These are phyloP conservation scores for Anthopleura sola DNA, from an alignment of 64 coral and sea anemone genomes.

Conservation along the genomic window DNA sequence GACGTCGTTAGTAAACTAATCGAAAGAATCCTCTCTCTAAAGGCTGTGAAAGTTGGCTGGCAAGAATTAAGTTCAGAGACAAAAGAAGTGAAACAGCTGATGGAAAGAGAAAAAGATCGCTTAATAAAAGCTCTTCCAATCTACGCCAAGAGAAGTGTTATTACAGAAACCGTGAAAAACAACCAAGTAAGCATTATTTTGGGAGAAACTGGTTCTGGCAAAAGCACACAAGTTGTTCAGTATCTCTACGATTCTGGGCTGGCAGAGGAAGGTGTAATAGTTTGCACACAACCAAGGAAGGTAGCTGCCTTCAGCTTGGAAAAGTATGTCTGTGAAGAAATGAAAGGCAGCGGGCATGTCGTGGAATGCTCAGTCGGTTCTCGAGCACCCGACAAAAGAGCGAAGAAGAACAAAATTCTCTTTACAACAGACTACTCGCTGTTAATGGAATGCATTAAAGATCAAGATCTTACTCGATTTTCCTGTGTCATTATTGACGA, in stretches of 20 bases:
- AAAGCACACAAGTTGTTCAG: slow-evolving; percentile 77
- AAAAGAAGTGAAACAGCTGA: slow-evolving; percentile 17
- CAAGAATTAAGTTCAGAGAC: slow-evolving; percentile 1
- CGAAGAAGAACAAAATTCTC: slow-evolving; percentile 23
- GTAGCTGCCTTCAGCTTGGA: slow-evolving; percentile 77
- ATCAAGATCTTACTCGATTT: slow-evolving; percentile 56
- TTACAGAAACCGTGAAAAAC: neutral
- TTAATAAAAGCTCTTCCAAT: slow-evolving; percentile 65
- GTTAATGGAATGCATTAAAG: slow-evolving; percentile 73
- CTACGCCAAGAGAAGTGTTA: slow-evolving; percentile 63
- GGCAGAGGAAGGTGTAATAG: slow-evolving; percentile 50
- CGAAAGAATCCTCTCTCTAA: neutral
- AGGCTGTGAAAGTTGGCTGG: neutral
- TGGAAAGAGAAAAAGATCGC: slow-evolving; percentile 62
- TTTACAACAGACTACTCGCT: slow-evolving; percentile 79
- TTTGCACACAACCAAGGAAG: slow-evolving; percentile 85
- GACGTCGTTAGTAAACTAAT: neutral
- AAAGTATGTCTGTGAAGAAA: slow-evolving; percentile 54
- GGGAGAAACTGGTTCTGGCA: slow-evolving; percentile 78
- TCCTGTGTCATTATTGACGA: slow-evolving; percentile 88
- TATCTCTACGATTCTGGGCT: slow-evolving; percentile 73
- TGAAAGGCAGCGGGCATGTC: slow-evolving; percentile 44
- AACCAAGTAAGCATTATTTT: slow-evolving; percentile 73
- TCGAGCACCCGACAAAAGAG: slow-evolving; percentile 32
- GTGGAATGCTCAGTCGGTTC: slow-evolving; percentile 60